These are phyloP conservation scores for Danio kyathit DNA, from an alignment of 2,797 vertebrate genomes.

Conservation along the genomic window DNA sequence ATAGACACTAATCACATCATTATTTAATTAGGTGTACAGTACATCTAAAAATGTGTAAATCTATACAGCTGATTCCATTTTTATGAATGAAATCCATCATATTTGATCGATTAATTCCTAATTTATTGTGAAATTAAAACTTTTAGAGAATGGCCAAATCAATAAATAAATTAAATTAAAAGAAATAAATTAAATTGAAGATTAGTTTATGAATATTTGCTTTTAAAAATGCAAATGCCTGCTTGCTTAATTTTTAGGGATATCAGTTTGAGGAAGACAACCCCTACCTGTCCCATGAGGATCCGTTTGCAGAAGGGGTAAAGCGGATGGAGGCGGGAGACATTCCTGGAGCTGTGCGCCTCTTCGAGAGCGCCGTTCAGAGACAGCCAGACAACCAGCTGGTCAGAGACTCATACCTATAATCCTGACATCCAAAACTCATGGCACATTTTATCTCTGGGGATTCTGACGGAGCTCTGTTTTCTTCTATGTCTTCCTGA, in stretches of 20 bases:
- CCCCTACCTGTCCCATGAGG: slow-evolving; percentile 89
- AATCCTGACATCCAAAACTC: not conserved
- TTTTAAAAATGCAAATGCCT: not conserved
- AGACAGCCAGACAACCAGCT: slow-evolving; percentile 93
- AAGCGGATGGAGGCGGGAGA: slow-evolving; percentile 91
- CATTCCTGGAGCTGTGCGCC: slow-evolving; percentile 94
- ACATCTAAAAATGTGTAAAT: too few species aligned
- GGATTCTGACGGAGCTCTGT: slow-evolving; percentile 12
- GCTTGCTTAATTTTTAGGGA: slow-evolving; percentile 76
- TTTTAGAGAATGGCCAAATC: too few species aligned
- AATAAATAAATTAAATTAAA: too few species aligned
- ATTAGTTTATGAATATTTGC: not conserved
- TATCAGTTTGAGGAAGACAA: slow-evolving; percentile 98
- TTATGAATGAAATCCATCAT: too few species aligned
- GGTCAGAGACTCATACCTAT: slow-evolving; percentile 76
- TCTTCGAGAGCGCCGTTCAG: slow-evolving; percentile 96
- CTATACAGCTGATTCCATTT: too few species aligned
- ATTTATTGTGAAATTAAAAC: too few species aligned
- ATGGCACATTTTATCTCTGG: slow-evolving; percentile 9
- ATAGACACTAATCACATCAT: too few species aligned
- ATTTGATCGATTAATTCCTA: too few species aligned
- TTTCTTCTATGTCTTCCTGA: slow-evolving; percentile 26
- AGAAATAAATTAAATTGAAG: too few species aligned
- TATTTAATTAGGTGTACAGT: too few species aligned
- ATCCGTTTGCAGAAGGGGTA: slow-evolving; percentile 91